These are phyloP conservation scores for Hemichromis elongatus DNA, from an alignment of 2,113 vertebrate species.

Conservation along the genomic window DNA sequence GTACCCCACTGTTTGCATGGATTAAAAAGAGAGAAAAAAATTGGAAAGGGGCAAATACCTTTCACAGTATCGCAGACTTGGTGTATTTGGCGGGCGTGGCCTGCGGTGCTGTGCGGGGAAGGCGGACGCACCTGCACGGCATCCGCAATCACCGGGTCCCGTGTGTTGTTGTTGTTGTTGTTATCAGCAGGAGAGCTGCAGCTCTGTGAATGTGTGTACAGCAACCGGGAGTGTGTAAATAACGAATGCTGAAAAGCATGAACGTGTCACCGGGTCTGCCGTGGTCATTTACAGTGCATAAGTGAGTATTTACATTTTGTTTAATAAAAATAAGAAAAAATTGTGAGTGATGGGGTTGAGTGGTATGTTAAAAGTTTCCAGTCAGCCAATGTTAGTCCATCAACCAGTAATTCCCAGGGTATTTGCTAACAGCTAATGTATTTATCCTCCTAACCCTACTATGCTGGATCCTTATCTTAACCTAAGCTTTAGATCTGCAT, in stretches of 20 bases:
- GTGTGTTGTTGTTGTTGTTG: no score
- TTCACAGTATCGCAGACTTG: background rate
- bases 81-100: no score
- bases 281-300: no score
- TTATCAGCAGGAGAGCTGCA: no score
- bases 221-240: no score
- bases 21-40: background rate
- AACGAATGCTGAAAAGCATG: no score
- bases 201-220: no score
- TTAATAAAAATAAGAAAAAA: background rate
- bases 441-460: background rate
- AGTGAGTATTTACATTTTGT: background rate
- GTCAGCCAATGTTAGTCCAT: background rate
- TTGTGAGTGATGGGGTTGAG: background rate
- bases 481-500: background rate
- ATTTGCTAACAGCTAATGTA: background rate
- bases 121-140: no score
- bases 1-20: background rate
- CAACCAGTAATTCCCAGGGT: background rate
- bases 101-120: no score
- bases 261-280: no score
- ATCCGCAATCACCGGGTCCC: no score
- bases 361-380: background rate
- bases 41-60: background rate
- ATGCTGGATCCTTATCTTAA: background rate